A percentile compares a stretch with the other conserved stretches of the same genome.
Evolutionary conservation across 1,140 invertebrate genomes (phyloP).

Genomic region (Solenopsis fugax): DNA sequence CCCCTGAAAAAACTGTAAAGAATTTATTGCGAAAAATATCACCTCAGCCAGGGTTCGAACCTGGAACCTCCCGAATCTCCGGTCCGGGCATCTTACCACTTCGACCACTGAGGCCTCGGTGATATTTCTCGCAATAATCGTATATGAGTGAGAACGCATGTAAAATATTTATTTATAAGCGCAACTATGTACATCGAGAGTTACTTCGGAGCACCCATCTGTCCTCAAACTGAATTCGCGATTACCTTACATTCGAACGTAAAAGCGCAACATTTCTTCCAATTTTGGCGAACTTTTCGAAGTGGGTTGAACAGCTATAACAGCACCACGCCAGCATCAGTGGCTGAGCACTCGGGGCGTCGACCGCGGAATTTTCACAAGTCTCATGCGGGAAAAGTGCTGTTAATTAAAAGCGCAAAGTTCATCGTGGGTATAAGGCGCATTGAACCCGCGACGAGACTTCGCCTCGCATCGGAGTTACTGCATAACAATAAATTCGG

Average conservation of each 20-base stretch:
- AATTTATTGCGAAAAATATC: too few species aligned
- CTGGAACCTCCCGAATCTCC: too few species aligned
- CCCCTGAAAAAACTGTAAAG: too few species aligned
- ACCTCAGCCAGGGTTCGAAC: too few species aligned
- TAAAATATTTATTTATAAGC: slow-evolving; percentile 21
- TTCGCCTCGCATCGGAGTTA: slow-evolving; percentile 22
- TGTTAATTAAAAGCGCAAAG: slow-evolving; percentile 63
- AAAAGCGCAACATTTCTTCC: not conserved
- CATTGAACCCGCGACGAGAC: slow-evolving; percentile 25
- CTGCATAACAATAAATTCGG: slow-evolving; percentile 63
- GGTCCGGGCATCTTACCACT: too few species aligned
- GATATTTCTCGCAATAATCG: too few species aligned
- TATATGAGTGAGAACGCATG: too few species aligned
- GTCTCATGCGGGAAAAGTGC: slow-evolving; percentile 43
- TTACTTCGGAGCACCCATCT: too few species aligned
- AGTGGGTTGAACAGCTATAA: not conserved
- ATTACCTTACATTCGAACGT: not conserved
- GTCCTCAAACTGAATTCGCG: slow-evolving; percentile 24
- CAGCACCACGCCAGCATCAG: not conserved
- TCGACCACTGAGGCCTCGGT: too few species aligned
- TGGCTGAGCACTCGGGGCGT: not conserved
- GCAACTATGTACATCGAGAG: not conserved
- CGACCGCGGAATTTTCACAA: slow-evolving; percentile 46
- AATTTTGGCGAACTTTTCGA: not conserved
- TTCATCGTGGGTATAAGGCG: slow-evolving; percentile 31